phyloP scores from a whole-genome alignment of 1,140 invertebrate species.

The Phthorimaea operculella region DNA sequence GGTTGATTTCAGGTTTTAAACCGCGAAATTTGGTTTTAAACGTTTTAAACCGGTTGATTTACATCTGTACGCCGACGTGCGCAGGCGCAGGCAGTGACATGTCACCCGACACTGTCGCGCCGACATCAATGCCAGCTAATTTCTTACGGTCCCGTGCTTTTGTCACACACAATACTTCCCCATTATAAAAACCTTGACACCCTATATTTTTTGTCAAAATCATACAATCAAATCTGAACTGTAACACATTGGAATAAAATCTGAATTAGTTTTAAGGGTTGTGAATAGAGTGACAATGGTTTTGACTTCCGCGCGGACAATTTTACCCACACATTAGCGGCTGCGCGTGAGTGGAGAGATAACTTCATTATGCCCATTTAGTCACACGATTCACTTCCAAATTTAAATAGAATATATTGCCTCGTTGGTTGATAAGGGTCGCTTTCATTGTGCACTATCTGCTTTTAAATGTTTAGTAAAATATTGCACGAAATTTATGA shows the following conservation, averaged over 20 bases:
- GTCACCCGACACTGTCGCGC: slow-evolving; percentile 33
- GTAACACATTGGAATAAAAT: neutral
- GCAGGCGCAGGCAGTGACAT: slow-evolving; percentile 27
- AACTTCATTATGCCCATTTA: slow-evolving; percentile 36
- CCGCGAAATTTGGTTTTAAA: too few relatives aligned
- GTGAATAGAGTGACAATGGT: slow-evolving; percentile 31
- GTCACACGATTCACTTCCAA: slow-evolving; percentile 4
- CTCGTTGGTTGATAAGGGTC: slow-evolving; percentile 4
- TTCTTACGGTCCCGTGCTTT: slow-evolving; percentile 49
- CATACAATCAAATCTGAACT: slow-evolving; percentile 13
- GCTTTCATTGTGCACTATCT: neutral
- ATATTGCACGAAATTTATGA: slow-evolving; percentile 3
- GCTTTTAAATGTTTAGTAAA: slow-evolving; percentile 6
- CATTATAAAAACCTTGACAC: slow-evolving; percentile 29
- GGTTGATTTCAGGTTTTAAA: too few relatives aligned
- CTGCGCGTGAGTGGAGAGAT: slow-evolving; percentile 38
- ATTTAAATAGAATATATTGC: slow-evolving; percentile 6
- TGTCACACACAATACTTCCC: slow-evolving; percentile 26
- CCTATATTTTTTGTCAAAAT: slow-evolving; percentile 4
- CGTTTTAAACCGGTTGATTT: too few relatives aligned
- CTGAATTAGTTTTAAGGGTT: neutral
- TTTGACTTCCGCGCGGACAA: slow-evolving; percentile 54
- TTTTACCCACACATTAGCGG: slow-evolving; percentile 59
- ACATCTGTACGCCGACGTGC: neutral
- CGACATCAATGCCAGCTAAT: slow-evolving; percentile 52